phyloP scores from a whole-genome alignment of 2,113 vertebrate genomes.

The Bungarus multicinctus region DNA sequence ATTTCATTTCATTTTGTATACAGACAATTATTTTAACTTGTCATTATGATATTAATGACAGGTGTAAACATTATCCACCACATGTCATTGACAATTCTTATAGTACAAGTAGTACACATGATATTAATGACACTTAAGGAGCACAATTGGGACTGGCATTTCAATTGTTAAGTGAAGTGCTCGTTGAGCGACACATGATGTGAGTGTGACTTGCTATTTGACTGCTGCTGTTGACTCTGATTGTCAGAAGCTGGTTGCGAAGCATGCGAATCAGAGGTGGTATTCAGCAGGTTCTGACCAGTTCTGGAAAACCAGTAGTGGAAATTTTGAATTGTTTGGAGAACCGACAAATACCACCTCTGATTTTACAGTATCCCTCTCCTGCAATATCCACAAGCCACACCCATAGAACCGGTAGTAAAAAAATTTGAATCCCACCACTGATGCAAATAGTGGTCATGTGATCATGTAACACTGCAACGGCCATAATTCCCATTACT shows the following conservation, averaged over 20 bases:
- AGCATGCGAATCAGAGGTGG: neutral
- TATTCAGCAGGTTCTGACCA: no score
- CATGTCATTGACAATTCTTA: neutral
- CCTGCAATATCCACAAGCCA: no score
- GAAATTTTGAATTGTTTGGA: no score
- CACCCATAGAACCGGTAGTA: no score
- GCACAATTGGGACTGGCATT: neutral
- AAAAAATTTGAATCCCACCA: no score
- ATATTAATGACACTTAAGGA: neutral
- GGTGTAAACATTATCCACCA: neutral
- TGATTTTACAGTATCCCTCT: no score
- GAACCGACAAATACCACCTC: no score
- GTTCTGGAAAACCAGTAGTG: no score
- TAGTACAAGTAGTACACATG: neutral
- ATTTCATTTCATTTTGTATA: neutral
- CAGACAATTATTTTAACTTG: neutral
- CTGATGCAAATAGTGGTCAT: neutral
- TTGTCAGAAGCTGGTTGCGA: neutral
- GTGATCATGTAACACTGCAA: neutral
- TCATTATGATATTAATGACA: neutral
- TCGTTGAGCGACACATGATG: neutral
- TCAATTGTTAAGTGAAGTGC: neutral
- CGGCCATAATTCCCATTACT: neutral
- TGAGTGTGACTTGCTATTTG: neutral
- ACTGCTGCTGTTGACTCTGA: neutral